Base-by-base conservation (phyloP, 1,140 invertebrate species). In the Odontomachus brunneus region DNA sequence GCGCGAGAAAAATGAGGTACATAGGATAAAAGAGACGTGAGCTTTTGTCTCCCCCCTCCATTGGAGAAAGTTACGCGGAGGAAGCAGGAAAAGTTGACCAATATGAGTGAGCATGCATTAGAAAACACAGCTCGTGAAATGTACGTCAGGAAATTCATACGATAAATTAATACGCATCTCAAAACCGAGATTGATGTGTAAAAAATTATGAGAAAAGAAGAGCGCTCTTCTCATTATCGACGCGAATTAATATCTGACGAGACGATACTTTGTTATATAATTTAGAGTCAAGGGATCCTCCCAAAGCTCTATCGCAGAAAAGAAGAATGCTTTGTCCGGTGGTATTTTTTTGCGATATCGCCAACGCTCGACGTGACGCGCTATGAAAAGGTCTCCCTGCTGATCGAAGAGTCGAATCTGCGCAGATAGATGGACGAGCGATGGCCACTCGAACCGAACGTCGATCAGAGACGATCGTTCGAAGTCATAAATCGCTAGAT, bases 401-500 rank as follows among this genome's bases (percentile, higher is more conserved):
- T n/a, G 74, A 67, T 66, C 26, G 57, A 24, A 55, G 17, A 55
- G 49, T 19, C 63, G 51, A 78, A 69, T 78, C 65, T 78, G 63
- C 26, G 38, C 26, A 53, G 44, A 75, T 44, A 44, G 63, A 78
- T 14, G 51, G 75, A 78, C 63, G 44, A 69, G 44, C 33, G 44
- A 38, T 38, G 75, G 33, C 59, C 33, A 78, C 33, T 69, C 75
- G 75, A 69, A 65, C 75, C 75, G 63, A 38, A 51, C 69, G 75
- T 78, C 75, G 75, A 78, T 78, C 63, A 69, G 75, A 33, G 15
- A 33, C 65, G 49, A 78, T 78, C 63, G 63, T 44, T 78, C 51
- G 38, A 44, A 78, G 75, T 78, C 65, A 65, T 78, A 78, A 78
- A 78, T 78, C 33, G 75, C 63, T 53, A 78, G 75, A 78, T 78